Base-by-base conservation (phyloP, 92 coral and sea anemone genomes). In the Palythoa grandis region DNA sequence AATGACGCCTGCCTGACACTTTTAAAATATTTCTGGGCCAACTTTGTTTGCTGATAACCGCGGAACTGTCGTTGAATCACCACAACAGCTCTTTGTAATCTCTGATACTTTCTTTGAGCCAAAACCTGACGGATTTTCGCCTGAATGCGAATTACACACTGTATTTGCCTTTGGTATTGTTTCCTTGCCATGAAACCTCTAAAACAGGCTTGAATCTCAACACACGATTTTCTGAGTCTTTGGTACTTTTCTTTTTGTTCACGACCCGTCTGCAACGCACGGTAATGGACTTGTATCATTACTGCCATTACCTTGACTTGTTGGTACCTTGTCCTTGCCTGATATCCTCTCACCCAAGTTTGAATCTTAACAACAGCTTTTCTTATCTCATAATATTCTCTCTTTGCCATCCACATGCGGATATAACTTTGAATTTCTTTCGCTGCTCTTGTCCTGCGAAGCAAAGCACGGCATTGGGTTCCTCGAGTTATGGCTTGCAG, bases 401-500 rank as follows among this genome's bases (percentile, higher is more conserved):
- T 87, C 78, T 90, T 88, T 56, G 82, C 74, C 5, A 82, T 17
- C 76, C 86, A 74, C 40, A 91, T 87, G 63, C 95, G 86, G 83
- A 87, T 53, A 12, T 52, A 48, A 9, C 95, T 72, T 70, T 96
- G 98, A 57, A 96, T 75, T 77, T 84, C 91, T 53, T 87, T 65
- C 37, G 83, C 93, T 20, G 96, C 92, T 39, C 86, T 91, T 63
- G 78, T 79, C 56, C 72, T 82, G 84, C 73, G 77, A 9, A 84
- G 93, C 78, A 68, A 74, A 68, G 74, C 72, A 38, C 95, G 93
- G 72, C 89, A 95, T 50, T 82, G 86, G 52, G 77, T 83, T n/a
- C 95, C 93, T 47, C 94, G 87, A 87, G 78, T 84, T 60, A 39
- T 86, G 22, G 98, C 96, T 83, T 95, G 98, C 14, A 95, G 75